Conservation (phyloP, 2,797 vertebrate species). For the Pterois miles region DNA sequence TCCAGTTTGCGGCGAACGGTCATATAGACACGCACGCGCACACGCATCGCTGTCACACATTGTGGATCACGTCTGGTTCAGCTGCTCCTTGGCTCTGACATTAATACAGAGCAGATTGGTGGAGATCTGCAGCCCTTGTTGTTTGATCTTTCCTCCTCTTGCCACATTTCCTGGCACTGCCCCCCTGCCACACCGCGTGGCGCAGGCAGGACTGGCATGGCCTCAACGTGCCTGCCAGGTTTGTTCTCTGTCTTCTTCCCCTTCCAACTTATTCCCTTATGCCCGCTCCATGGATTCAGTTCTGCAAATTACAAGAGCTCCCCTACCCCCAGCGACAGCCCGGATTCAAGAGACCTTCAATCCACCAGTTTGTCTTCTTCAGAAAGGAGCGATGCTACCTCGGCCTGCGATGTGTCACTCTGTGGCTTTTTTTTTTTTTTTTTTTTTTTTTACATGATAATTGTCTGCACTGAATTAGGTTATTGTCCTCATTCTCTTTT, state of each 20-base stretch:
- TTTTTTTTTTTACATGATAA: constrained; percentile 54
- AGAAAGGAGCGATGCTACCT: constrained; percentile 71
- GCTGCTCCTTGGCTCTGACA: constrained; percentile 87
- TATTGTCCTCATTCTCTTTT: constrained; percentile 59
- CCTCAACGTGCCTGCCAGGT: constrained; percentile 87
- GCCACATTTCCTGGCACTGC: constrained; percentile 87
- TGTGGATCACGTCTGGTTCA: constrained; percentile 83
- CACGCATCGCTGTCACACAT: constrained; percentile 75
- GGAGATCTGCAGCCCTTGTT: constrained; percentile 89
- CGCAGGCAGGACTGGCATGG: constrained; percentile 86
- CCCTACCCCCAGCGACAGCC: constrained; percentile 78
- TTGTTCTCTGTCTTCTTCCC: constrained; percentile 83
- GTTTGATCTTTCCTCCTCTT: constrained; percentile 90
- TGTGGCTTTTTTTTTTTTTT: not conserved
- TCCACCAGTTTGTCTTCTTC: constrained; percentile 78
- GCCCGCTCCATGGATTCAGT: constrained; percentile 79
- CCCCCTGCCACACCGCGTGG: constrained; percentile 86
- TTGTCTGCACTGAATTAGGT: constrained; percentile 65
- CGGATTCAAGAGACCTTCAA: constrained; percentile 79
- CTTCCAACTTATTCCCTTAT: constrained; percentile 84
- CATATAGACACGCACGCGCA: constrained; percentile 53
- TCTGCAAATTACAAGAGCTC: constrained; percentile 83
- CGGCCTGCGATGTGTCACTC: constrained; percentile 64
- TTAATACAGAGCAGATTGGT: constrained; percentile 90
- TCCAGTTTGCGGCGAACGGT: constrained; percentile 72